Conservation (phyloP, 2,113 vertebrate genomes). For the Pygoscelis antarcticus region DNA sequence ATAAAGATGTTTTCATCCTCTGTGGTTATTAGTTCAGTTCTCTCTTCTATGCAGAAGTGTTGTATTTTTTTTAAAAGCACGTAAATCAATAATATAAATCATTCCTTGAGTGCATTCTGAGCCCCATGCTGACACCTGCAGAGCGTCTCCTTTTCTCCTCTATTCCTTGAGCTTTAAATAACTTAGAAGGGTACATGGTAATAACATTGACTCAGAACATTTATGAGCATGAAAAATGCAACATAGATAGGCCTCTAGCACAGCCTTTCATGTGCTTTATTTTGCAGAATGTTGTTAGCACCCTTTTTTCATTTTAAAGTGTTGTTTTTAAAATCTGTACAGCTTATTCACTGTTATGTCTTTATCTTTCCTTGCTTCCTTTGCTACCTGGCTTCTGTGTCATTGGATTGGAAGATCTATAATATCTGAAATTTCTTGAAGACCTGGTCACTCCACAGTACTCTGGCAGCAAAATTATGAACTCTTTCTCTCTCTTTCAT, state of each 20-base stretch:
- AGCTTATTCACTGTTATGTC: neutral
- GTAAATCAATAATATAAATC: constrained; percentile 28
- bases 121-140: neutral
- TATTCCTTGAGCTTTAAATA: constrained; percentile 21
- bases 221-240: constrained; percentile 35
- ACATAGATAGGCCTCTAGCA: neutral
- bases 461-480: neutral
- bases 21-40: neutral
- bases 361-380: neutral
- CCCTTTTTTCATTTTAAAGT: neutral
- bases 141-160: neutral
- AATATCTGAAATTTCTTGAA: neutral
- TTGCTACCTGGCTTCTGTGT: neutral
- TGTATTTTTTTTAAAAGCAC: neutral
- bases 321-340: neutral
- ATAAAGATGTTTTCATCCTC: neutral
- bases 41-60: neutral
- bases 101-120: neutral
- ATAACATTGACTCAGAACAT: constrained; percentile 18
- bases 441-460: neutral
- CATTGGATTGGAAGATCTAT: neutral
- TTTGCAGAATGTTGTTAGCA: constrained; percentile 2
- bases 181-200: neutral
- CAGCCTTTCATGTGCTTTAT: neutral
- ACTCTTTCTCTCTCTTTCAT: neutral